These are phyloP conservation scores for pig (Sus scrofa) DNA, from an alignment of 2,113 vertebrate species.

Conservation along the genomic window T2T-Sscrofa CM000824.6:87457501-87458000, in stretches of 20 bases:
- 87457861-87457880: background rate
- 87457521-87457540: background rate
- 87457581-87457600: background rate
- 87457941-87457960: background rate
- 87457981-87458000: background rate
- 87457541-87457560: background rate
- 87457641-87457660: background rate
- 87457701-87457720: background rate
- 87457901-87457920: background rate
- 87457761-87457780: background rate
- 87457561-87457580: background rate
- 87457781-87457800: background rate
- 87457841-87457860: background rate
- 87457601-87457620: background rate
- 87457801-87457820: background rate
- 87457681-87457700: background rate
- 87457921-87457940: background rate
- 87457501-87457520: background rate
- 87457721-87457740: background rate
- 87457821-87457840: background rate
- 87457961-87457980: background rate
- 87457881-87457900: background rate
- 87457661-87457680: background rate
- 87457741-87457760: background rate
- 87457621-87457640: background rate